Conservation (phyloP, 2,113 vertebrate species). For the Melierax canorus region DNA sequence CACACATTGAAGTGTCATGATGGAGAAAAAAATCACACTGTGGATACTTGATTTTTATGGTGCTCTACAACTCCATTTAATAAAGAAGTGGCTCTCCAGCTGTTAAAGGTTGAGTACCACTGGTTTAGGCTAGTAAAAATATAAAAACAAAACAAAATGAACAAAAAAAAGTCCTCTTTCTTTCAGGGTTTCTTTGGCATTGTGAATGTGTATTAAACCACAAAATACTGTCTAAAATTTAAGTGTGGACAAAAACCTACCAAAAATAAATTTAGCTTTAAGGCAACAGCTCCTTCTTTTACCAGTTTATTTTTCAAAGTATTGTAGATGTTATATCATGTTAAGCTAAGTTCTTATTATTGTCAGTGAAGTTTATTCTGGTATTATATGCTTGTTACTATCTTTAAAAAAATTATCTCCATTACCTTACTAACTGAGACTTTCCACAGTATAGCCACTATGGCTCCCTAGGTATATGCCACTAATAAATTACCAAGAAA, state of each 20-base stretch:
- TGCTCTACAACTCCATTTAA: slow-evolving; percentile 66
- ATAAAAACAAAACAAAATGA: not conserved
- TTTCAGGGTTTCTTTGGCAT: slow-evolving; percentile 43
- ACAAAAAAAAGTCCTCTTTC: not conserved
- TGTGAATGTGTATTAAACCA: slow-evolving; percentile 33
- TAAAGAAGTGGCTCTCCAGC: slow-evolving; percentile 73
- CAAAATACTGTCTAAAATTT: slow-evolving; percentile 63
- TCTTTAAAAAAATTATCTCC: not conserved
- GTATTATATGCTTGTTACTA: slow-evolving; percentile 45
- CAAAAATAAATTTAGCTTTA: slow-evolving; percentile 23
- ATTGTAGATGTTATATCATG: not conserved
- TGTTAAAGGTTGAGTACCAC: slow-evolving; percentile 76
- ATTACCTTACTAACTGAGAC: not conserved
- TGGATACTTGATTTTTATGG: slow-evolving; percentile 53
- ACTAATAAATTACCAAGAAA: not conserved
- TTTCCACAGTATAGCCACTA: not conserved
- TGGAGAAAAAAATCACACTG: slow-evolving; percentile 9
- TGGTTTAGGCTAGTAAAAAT: slow-evolving; percentile 69
- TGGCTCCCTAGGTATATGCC: not conserved
- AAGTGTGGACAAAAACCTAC: not conserved
- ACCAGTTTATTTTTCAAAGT: slow-evolving; percentile 32
- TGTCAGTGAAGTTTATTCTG: slow-evolving; percentile 12
- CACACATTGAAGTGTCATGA: slow-evolving; percentile 62
- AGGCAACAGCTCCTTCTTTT: slow-evolving; percentile 56
- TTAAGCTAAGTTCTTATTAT: slow-evolving; percentile 19